Evolutionary conservation across 1,140 invertebrate species (phyloP).

Genomic region (Drosophila eugracilis): DNA sequence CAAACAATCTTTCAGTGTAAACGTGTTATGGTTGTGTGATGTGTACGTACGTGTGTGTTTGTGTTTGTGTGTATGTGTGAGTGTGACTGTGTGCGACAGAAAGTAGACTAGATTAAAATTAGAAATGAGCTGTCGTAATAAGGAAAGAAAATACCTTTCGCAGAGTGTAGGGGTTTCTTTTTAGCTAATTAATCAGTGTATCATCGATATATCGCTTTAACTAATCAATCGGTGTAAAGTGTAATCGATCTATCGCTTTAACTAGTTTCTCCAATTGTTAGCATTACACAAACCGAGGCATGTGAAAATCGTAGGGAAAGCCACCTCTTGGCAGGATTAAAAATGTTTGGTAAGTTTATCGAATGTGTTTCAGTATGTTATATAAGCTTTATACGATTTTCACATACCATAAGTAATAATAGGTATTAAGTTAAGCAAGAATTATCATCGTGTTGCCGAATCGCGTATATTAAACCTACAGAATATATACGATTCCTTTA

Average conservation of each 20-base stretch:
- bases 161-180: constrained; percentile 25
- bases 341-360: background rate
- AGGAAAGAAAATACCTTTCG: constrained; percentile 9
- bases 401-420: constrained; percentile 22
- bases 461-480: constrained; percentile 48
- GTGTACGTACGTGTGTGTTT: background rate
- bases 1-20: constrained; percentile 49
- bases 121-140: constrained; percentile 36
- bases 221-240: background rate
- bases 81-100: no score
- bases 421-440: constrained; percentile 13
- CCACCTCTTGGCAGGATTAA: background rate
- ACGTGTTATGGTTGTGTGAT: background rate
- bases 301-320: constrained; percentile 67
- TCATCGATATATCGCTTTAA: constrained; percentile 1
- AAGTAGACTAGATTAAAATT: constrained; percentile 50
- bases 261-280: constrained; percentile 7
- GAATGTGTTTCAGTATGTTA: constrained; percentile 3
- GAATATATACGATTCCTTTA: constrained; percentile 52
- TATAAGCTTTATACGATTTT: constrained; percentile 57
- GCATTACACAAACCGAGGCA: constrained; percentile 32
- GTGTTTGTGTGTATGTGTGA: constrained; percentile 3
- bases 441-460: constrained; percentile 15
- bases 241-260: constrained; percentile 4
- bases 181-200: background rate